Conservation (phyloP, 2,888 invertebrate genomes). For the Athalia rosae region DNA sequence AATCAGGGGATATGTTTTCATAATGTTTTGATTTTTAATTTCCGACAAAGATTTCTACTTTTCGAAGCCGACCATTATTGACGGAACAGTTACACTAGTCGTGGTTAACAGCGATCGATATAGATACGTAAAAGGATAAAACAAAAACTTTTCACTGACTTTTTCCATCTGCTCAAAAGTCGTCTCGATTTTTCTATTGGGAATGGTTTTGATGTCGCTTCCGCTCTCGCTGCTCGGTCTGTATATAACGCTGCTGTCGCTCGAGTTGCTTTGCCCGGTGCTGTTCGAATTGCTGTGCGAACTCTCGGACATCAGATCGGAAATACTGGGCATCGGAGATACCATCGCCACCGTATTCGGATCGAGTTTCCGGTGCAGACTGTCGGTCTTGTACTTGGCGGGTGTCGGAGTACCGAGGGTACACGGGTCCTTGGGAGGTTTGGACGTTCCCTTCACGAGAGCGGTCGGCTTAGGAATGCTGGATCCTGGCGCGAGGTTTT, state of each 20-base stretch:
- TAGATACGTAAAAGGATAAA: constrained; percentile 68
- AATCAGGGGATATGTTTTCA: not conserved
- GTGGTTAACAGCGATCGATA: too few relatives aligned
- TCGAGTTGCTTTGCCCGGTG: constrained; percentile 83
- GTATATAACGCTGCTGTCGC: constrained; percentile 84
- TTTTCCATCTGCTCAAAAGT: constrained; percentile 72
- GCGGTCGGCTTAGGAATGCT: constrained; percentile 94
- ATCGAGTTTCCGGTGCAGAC: constrained; percentile 67
- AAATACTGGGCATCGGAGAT: constrained; percentile 83
- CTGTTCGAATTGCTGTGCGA: constrained; percentile 77
- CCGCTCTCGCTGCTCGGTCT: constrained; percentile 84
- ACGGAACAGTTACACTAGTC: too few relatives aligned
- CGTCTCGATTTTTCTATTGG: constrained; percentile 77
- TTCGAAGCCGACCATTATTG: not conserved
- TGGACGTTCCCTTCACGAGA: constrained; percentile 92
- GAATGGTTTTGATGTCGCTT: constrained; percentile 76
- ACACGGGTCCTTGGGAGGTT: constrained; percentile 78
- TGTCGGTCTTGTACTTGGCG: constrained; percentile 73
- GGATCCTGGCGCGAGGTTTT: constrained; percentile 72
- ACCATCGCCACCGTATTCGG: constrained; percentile 76
- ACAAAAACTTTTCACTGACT: constrained; percentile 67
- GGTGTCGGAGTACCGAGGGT: constrained; percentile 73
- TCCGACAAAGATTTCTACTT: not conserved
- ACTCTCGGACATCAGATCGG: constrained; percentile 81
- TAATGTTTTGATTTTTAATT: not conserved